Base-by-base conservation (phyloP, 1,140 invertebrate genomes). In the Drosophila quadrilineata region DNA sequence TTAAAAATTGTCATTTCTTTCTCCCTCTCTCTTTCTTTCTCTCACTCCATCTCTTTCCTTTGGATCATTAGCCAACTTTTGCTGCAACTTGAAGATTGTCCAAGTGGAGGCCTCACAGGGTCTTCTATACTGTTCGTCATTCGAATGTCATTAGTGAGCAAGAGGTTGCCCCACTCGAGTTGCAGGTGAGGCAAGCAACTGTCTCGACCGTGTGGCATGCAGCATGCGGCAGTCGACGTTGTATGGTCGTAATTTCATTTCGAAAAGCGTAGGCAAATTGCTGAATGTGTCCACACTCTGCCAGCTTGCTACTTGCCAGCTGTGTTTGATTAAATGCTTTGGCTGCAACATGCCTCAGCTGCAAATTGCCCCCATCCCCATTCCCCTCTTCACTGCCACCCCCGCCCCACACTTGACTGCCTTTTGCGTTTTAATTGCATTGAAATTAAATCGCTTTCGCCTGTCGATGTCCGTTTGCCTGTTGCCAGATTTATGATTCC, bases 81-180 rank as follows among this genome's bases (percentile, higher is more conserved):
- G 71, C 52, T 50, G 63, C 17, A 33, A 33, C 17, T 31, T 10
- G 3, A 0, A 8, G 10, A 43, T 16, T 43, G 45, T 21, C 17
- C 12, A 33, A 65, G 46, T 50, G 26, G 54, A 33, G n/a, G 50
- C 22, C 12, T 24, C 28, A 16, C 28, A 35, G 35, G n/a, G n/a
- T n/a, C n/a, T n/a, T n/a, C n/a, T n/a, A n/a, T n/a, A n/a, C 12
- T 12, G 33, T 3, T 29, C 49, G 79, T 84, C 79, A 85, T 85
- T 85, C 74, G 63, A 85, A 84, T 74, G 79, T 85, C 74, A 84
- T 84, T 84, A 85, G 79, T 53, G 59, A 24, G 19, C 49, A 48
- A 38, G 46, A 12, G 8, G 10, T 53, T 58, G 28, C 41, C 14
- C 31, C 35, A 8, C 10, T 12, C 10, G 6, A 36, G 35, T 22